A percentile compares a stretch with the other conserved stretches of the same genome.
phyloP scores from a whole-genome alignment of 2,113 vertebrate genomes.

The Pagrus major region DNA sequence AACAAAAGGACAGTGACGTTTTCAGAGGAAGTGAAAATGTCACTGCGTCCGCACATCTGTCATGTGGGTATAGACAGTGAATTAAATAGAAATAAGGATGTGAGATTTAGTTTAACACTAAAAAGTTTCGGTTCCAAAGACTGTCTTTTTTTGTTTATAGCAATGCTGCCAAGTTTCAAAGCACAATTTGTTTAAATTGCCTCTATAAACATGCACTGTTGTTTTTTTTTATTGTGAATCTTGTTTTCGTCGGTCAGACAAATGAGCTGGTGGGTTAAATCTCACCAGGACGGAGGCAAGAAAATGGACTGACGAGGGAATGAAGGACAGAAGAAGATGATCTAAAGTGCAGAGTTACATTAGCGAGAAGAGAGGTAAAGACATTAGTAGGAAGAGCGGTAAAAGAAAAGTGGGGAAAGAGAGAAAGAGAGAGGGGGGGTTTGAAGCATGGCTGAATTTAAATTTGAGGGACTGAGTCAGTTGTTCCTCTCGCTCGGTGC shows the following conservation, averaged over 20 bases:
- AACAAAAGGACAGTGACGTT: slow-evolving; percentile 13
- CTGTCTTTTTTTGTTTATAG: neutral
- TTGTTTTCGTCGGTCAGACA: slow-evolving; percentile 7
- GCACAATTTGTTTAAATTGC: slow-evolving; percentile 30
- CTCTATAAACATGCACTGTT: slow-evolving; percentile 7
- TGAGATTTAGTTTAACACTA: neutral
- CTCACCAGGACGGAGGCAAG: neutral
- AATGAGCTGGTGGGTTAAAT: neutral
- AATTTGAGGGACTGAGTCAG: slow-evolving; percentile 81
- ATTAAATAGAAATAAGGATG: neutral
- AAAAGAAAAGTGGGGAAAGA: slow-evolving; percentile 49
- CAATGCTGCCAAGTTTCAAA: slow-evolving; percentile 15
- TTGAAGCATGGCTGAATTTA: slow-evolving; percentile 65
- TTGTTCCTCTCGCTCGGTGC: slow-evolving; percentile 82
- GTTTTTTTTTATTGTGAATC: slow-evolving; percentile 21
- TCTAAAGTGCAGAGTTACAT: slow-evolving; percentile 44
- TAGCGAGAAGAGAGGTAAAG: slow-evolving; percentile 63
- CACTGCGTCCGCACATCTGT: neutral
- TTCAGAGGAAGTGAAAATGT: slow-evolving; percentile 32
- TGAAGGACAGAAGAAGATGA: slow-evolving; percentile 36
- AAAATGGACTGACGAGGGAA: neutral
- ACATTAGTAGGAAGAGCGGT: slow-evolving; percentile 56
- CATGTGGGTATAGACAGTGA: neutral
- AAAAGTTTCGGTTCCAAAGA: neutral
- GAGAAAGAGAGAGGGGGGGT: slow-evolving; percentile 51